These are phyloP conservation scores for Lampropteryx suffumata DNA, from an alignment of 2,888 invertebrate species.

Conservation along the genomic window DNA sequence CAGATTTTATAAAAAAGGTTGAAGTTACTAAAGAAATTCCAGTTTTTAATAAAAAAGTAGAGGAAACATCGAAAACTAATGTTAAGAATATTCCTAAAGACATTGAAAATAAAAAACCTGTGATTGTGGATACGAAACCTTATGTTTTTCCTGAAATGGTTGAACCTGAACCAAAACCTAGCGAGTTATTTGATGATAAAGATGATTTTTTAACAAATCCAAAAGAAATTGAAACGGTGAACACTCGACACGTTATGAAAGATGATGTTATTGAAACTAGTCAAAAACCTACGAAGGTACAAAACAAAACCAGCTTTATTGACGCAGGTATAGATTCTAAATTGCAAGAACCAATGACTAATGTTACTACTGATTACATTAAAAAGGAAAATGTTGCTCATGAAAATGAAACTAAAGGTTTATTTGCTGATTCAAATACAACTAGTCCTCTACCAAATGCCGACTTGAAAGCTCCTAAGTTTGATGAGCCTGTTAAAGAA, in stretches of 20 bases:
- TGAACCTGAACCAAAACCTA: constrained; percentile 1
- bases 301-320: constrained; percentile 1
- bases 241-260: constrained; percentile 1
- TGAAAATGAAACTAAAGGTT: constrained; percentile 1
- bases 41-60: background rate
- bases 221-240: background rate
- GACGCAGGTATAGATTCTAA: background rate
- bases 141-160: background rate
- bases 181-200: constrained; percentile 1
- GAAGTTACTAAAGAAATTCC: background rate
- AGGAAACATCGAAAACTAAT: background rate
- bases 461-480: background rate
- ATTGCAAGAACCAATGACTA: background rate
- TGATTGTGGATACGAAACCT: background rate
- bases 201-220: constrained; percentile 13
- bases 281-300: constrained; percentile 10
- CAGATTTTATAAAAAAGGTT: background rate
- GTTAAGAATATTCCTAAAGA: background rate
- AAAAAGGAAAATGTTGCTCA: background rate
- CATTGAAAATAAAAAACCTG: constrained; percentile 3
- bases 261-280: constrained; percentile 20
- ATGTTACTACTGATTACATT: background rate
- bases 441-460: background rate
- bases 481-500: constrained; percentile 15
- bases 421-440: background rate